phyloP scores from a whole-genome alignment of 2,113 vertebrate genomes.

The Plecturocebus donacophilus region DNA sequence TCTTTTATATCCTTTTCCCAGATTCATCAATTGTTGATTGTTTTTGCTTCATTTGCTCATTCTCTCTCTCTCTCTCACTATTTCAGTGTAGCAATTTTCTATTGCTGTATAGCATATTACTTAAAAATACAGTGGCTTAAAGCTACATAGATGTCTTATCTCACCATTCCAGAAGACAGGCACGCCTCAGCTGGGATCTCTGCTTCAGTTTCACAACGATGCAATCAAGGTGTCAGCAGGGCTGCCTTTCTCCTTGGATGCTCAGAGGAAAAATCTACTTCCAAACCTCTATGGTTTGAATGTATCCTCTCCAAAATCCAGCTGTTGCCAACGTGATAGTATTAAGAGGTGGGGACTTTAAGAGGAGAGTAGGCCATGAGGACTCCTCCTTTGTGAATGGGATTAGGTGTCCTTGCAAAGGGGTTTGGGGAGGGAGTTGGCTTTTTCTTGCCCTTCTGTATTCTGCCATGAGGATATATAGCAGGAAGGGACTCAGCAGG shows the following conservation, averaged over 20 bases:
- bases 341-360: background rate
- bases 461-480: background rate
- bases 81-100: background rate
- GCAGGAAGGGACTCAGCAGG: accelerated
- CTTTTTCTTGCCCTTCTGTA: background rate
- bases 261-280: background rate
- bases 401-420: background rate
- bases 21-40: no score
- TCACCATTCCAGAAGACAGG: background rate
- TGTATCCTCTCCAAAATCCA: background rate
- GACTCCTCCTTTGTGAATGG: background rate
- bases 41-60: background rate
- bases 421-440: background rate
- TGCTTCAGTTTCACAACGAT: background rate
- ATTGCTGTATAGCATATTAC: background rate
- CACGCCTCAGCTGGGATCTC: background rate
- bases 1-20: background rate
- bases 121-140: background rate
- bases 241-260: background rate
- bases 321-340: background rate
- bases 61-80: background rate
- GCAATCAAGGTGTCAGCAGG: background rate
- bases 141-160: background rate
- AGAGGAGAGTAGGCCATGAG: no score
- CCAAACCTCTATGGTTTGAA: background rate